Evolutionary conservation across 2,113 vertebrate species (phyloP), one percentile per base, ranked within the genome.

Genomic region (Erinaceus europaeus): DNA sequence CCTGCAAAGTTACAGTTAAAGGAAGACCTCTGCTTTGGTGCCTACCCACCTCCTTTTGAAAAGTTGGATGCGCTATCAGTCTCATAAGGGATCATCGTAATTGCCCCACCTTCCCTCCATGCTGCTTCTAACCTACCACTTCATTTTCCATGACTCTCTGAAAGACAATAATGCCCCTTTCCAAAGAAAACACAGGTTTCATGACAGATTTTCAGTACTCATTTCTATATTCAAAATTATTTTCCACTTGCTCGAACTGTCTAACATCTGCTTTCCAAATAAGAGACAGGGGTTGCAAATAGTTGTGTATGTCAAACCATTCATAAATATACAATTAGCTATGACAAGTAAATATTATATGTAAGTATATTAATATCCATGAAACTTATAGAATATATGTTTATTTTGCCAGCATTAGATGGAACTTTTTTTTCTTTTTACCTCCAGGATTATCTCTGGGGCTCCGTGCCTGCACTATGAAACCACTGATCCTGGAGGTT

Each of bases 241-340:
- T 55, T 64, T 73, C 32, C 68, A 87, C 77, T 59, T 87, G 42
- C 12, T 88, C 52, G 3, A 32, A n/a, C 68, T 78, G 20, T 4
- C 40, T 84, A 74, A 48, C 69, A 69, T 17, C n/a, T 84, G 27
- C 73, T 87, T 87, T 95, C 69, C 57, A 46, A 89, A 71, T 73
- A 61, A 87, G 90, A 23, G 27, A 76, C 55, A 11, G 25, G 3
- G 14, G 8, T 5, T 18, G 10, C 4, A 89, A 64, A 83, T 91
- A 91, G 87, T 32, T 34, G 23, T 55, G 40, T 10, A 80, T 50
- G 84, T 90, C 27, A 75, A 90, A 59, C 34, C 6, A 76, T 48
- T 69, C 32, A 36, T 71, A 72, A 77, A 79, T 42, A 78, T 71
- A 78, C 46, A 23, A 55, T 52, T 52, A 52, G 50, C 52, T 55